These are phyloP conservation scores for Tragopan temminckii DNA, from an alignment of 2,797 vertebrate species.

Conservation along the genomic window DNA sequence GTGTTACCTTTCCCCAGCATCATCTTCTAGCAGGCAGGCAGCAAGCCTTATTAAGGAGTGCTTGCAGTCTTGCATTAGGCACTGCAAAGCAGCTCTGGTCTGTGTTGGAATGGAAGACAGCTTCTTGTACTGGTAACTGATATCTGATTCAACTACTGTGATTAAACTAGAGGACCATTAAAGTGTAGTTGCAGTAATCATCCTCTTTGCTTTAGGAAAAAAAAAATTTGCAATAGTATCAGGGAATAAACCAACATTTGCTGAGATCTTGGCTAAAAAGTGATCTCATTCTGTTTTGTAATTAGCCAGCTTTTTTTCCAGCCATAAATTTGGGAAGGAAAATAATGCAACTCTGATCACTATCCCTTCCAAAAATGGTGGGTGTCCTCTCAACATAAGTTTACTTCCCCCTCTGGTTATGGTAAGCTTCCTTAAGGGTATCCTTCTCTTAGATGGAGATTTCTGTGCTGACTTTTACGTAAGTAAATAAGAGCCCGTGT, in stretches of 20 bases:
- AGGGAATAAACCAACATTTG: background rate
- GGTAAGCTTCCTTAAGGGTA: background rate
- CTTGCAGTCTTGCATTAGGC: background rate
- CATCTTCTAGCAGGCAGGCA: background rate
- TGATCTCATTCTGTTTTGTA: background rate
- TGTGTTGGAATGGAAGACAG: background rate
- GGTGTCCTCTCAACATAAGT: background rate
- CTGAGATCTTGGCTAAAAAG: background rate
- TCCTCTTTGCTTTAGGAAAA: background rate
- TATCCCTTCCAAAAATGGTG: background rate
- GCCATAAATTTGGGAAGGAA: background rate
- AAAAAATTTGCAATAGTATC: background rate
- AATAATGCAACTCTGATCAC: rapidly evolving
- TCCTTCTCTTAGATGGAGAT: background rate
- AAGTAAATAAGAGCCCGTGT: background rate
- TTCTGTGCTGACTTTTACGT: background rate
- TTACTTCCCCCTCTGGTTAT: background rate
- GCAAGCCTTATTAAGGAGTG: background rate
- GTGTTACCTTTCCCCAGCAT: rapidly evolving
- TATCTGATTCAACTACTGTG: background rate
- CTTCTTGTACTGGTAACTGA: background rate
- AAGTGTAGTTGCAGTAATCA: background rate
- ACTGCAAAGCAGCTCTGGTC: background rate
- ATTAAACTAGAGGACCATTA: background rate
- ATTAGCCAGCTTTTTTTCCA: too few relatives aligned